Base-by-base conservation (phyloP, 2,888 invertebrate genomes). In the Sarcophaga subvicina region DNA sequence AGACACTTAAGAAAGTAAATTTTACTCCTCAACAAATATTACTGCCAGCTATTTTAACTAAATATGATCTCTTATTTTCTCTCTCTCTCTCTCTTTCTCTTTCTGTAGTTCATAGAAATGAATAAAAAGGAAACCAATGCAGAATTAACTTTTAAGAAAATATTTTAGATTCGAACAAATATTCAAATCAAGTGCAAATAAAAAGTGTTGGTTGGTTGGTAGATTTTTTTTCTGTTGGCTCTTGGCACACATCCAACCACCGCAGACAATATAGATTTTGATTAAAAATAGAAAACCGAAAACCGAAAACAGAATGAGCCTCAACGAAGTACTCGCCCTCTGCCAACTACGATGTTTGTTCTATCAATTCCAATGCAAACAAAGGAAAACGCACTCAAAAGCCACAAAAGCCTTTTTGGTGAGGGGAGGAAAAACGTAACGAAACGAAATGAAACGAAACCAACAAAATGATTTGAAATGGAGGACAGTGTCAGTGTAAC, bases 221-320 rank as follows among this genome's bases (percentile, higher is more conserved):
- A 37, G 37, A 8, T 37, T 37, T 10, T 37, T 37, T 14, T 17
- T 14, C 17, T 54, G 4, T 54, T 4, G 17, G 37, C 17, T 63
- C 22, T 84, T 87, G 87, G 87, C 87, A 79, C 8, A 45, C 67
- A 81, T 78, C 87, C 87, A 87, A 82, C 0, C 54, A 54, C 75
- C 81, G 62, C 75, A 84, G 81, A 76, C 78, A 81, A 81, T 69
- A 71, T 20, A 80, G 54, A 66, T 70, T 79, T 78, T 64, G 73
- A 78, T 83, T 78, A 83, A 66, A 86, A 83, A 67, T 66, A 77
- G 71, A 20, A 77, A 64, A 80, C 11, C 8, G 0, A 10, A 37
- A 37, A 37, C 0, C 2, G 37, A 37, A 37, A 37, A 8, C 37
- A 37, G 37, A 37, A 37, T 37, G 8, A 37, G 37, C 37, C 37